Base-by-base conservation (phyloP, 2,888 invertebrate genomes). In the Gasteruption jaculator region DNA sequence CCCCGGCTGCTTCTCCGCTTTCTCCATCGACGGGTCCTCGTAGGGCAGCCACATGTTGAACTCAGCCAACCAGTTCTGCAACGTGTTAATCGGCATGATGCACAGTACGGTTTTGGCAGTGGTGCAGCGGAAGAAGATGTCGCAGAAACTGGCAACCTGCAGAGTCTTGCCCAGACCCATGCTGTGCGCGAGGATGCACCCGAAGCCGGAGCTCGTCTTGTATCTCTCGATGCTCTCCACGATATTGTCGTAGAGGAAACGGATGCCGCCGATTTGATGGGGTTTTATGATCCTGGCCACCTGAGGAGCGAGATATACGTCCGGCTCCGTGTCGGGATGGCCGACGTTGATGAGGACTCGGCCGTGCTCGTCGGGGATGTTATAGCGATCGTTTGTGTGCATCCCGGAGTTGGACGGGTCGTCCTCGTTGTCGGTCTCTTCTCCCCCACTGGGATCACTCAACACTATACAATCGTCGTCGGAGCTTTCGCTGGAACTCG, bases 161-260 rank as follows among this genome's bases (percentile, higher is more conserved):
- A 99, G 76, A 0, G 97, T 99, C 75, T 99, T 99, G n/a, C 99
- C 99, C 19, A 99, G 78, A 2, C 99, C 99, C 99, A 99, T 99
- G 30, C 94, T 94, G 75, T 99, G 97, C 1, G 97, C 97, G 38
- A 99, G 75, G 58, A 99, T 96, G 69, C 97, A 99, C 10, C 99
- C 99, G 71, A 97, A 95, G 8, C 97, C 96, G 32, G 74, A 71
- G 43, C 73, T 71, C 11, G 81, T 86, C 40, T 88, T 86, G 70
- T 86, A 97, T 53, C 93, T 78, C 46, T 85, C 85, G 30, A 89
- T 80, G 14, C 93, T 94, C 73, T 97, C 97, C 53, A 99, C 88
- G 16, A 97, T 86, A 69, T 97, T 99, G 72, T 97, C 96, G 68
- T 91, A 99, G 38, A 97, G 74, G 71, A 97, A 97, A 42, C 96